These are phyloP conservation scores for Aspiorhynchus laticeps DNA, from an alignment of 2,113 vertebrate genomes.

Conservation along the genomic window DNA sequence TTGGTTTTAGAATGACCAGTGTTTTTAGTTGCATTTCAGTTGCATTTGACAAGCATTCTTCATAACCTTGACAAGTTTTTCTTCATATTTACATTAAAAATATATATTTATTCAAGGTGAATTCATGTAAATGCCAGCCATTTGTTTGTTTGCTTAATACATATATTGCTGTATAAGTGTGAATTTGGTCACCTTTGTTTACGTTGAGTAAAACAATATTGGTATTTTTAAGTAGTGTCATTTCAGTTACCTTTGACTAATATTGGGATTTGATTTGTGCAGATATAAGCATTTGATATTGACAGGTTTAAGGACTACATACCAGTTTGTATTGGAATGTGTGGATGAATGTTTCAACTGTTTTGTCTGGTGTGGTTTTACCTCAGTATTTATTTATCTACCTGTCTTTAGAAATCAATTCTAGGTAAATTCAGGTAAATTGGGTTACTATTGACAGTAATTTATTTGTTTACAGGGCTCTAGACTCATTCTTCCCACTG, in stretches of 20 bases:
- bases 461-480: too few relatives aligned
- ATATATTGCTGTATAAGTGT: background rate
- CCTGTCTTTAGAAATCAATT: background rate
- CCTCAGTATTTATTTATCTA: background rate
- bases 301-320: background rate
- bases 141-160: background rate
- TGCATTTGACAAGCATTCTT: too few relatives aligned
- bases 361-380: background rate
- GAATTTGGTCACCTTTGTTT: background rate
- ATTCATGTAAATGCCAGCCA: background rate
- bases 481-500: too few relatives aligned
- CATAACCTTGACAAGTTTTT: too few relatives aligned
- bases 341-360: background rate
- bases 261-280: background rate
- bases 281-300: background rate
- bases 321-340: background rate
- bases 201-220: background rate
- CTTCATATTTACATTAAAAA: too few relatives aligned
- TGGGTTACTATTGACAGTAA: background rate
- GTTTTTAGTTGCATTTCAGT: background rate
- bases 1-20: background rate
- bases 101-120: background rate
- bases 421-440: background rate
- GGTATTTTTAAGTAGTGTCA: background rate
- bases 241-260: background rate